Evolutionary conservation across 2,113 vertebrate genomes (phyloP), one percentile per base, ranked within the genome.

Genomic region (Nibea coibor): DNA sequence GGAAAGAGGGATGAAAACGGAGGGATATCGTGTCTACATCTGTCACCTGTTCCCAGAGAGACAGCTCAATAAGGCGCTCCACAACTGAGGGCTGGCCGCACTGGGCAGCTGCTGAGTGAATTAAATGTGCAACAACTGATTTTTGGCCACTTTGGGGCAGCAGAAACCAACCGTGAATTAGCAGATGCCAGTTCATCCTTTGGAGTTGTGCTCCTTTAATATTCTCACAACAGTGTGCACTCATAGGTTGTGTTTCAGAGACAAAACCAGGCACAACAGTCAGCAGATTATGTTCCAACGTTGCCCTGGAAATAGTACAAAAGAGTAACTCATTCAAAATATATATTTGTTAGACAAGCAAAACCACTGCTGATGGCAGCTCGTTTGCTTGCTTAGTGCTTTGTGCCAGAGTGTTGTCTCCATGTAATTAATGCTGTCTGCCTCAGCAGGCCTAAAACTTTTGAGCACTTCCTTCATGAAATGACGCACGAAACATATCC

Each of bases 391-490:
- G 8, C 51, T 68, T 10, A 20, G 39, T 14, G 63, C 15, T n/a
- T 39, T 70, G 47, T 79, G 82, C 69, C 82, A 80, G n/a, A 71
- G 61, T 45, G 69, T 51, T 8, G 58, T 72, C 68, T 86, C 73
- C 62, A 50, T 78, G 24, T 85, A 85, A 85, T 82, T 86, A 84
- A 70, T 64, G 64, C 72, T 3, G 75, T 66, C 78, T 77, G 82
- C 75, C 48, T 50, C 65, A 58, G 79, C 77, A 78, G 28, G 77
- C 61, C 81, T 53, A 14, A 14, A 57, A 24, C 58, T 39, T 69
- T 4, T 43, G 57, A 62, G 42, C 24, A 3, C 62, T 20, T 42
- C 48, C 59, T 45, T 68, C 51, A 31, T 59, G 26, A 59, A 59
- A 59, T 19, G 15, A 59, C 3, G 16, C 2, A 35, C 28, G 26